phyloP scores from a whole-genome alignment of 2,797 vertebrate species.

The Argyrosomus regius region DNA sequence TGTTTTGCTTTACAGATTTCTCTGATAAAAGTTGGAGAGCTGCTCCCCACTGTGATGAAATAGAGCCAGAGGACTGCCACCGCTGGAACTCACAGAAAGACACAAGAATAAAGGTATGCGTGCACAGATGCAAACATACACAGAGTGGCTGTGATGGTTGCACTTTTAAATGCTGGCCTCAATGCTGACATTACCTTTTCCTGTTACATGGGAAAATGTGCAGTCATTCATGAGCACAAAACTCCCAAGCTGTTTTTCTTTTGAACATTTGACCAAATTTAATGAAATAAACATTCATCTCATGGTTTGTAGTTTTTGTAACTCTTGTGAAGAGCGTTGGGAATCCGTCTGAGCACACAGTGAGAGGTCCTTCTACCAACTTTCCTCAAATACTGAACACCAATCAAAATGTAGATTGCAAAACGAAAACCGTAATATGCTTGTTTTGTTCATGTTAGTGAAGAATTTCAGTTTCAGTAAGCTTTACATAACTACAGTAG shows the following conservation, averaged over 20 bases:
- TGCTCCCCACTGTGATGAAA: slow-evolving; percentile 21
- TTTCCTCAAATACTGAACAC: neutral
- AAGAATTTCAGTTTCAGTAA: too few relatives aligned
- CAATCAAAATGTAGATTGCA: neutral
- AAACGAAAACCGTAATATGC: neutral
- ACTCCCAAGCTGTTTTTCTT: neutral
- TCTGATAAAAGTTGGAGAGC: slow-evolving; percentile 34
- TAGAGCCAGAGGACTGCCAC: slow-evolving; percentile 28
- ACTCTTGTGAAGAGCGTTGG: too few relatives aligned
- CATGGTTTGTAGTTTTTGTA: too few relatives aligned
- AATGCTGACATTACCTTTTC: neutral
- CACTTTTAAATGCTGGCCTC: neutral
- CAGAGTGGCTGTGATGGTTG: neutral
- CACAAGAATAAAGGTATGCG: slow-evolving; percentile 37
- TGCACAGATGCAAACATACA: neutral
- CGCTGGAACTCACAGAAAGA: slow-evolving; percentile 16
- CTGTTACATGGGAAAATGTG: neutral
- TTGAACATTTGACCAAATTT: neutral
- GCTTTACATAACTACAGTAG: too few relatives aligned
- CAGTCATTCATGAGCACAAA: neutral
- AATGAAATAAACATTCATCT: too few relatives aligned
- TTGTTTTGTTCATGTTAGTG: neutral
- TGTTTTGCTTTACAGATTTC: slow-evolving; percentile 57
- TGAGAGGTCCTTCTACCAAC: neutral
- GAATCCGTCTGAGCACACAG: neutral